Conservation (phyloP, 2,888 invertebrate genomes). For the Hybos culiciformis region DNA sequence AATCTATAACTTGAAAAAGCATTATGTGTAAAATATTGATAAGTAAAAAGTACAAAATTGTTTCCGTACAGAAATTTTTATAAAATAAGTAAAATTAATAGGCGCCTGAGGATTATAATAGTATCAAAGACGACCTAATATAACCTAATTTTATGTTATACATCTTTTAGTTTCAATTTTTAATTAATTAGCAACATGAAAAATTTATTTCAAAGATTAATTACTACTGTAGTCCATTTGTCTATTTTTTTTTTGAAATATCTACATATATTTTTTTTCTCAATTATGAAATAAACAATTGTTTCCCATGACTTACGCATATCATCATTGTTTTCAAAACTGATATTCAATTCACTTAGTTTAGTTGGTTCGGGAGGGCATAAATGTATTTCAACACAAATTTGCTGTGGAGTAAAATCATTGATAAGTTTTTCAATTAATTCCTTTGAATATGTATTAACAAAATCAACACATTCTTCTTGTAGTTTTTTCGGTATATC, state of each 20-base stretch:
- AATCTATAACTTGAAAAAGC: background rate
- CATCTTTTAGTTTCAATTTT: too few species aligned
- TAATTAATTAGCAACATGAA: too few species aligned
- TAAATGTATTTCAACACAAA: slow-evolving; percentile 62
- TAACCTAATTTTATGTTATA: too few species aligned
- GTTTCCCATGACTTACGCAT: slow-evolving; percentile 9
- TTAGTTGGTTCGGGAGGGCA: slow-evolving; percentile 44
- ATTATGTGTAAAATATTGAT: too few species aligned
- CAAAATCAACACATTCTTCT: slow-evolving; percentile 58
- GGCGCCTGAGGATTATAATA: too few species aligned
- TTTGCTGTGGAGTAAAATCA: slow-evolving; percentile 59
- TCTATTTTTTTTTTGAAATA: too few species aligned
- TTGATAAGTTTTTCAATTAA: slow-evolving; percentile 64
- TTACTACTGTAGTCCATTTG: too few species aligned
- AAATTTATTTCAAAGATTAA: too few species aligned
- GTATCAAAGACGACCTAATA: too few species aligned
- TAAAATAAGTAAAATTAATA: too few species aligned
- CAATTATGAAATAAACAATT: background rate
- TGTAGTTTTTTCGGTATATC: slow-evolving; percentile 50
- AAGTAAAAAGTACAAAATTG: too few species aligned
- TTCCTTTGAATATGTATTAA: slow-evolving; percentile 60
- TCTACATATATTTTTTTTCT: background rate
- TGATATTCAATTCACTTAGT: slow-evolving; percentile 11
- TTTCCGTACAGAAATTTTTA: too few species aligned
- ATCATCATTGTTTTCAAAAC: slow-evolving; percentile 15